These are phyloP conservation scores for Neodiprion virginianus DNA, from an alignment of 1,140 invertebrate genomes.

Conservation along the genomic window DNA sequence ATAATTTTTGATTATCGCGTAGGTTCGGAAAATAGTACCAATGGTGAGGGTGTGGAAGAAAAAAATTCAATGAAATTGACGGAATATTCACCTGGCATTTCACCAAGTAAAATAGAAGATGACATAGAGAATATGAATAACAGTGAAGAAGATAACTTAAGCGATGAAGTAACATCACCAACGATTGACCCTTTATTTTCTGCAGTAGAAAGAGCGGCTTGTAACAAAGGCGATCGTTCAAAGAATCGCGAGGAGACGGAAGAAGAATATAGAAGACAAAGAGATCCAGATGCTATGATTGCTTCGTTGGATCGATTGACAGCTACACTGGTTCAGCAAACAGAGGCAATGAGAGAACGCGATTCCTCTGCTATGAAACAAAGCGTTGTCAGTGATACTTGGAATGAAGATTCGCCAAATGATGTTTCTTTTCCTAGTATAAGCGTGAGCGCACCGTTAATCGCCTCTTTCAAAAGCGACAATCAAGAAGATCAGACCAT, in stretches of 20 bases:
- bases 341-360: constrained; percentile 55
- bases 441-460: constrained; percentile 74
- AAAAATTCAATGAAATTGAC: neutral
- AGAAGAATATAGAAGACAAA: constrained; percentile 58
- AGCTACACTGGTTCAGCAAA: constrained; percentile 68
- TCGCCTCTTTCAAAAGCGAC: constrained; percentile 73
- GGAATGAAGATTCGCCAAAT: constrained; percentile 78
- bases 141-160: neutral
- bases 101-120: neutral
- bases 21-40: neutral
- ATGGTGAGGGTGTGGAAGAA: neutral
- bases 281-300: constrained; percentile 73
- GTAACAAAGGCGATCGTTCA: constrained; percentile 13
- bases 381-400: constrained; percentile 68
- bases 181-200: neutral
- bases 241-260: constrained; percentile 40
- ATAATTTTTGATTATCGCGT: neutral
- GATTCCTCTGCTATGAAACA: constrained; percentile 52
- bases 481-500: constrained; percentile 35
- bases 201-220: neutral
- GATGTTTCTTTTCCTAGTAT: constrained; percentile 81
- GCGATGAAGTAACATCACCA: neutral
- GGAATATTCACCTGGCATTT: neutral
- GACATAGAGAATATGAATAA: neutral
- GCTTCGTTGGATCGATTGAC: constrained; percentile 71